Evolutionary conservation across 2,888 invertebrate genomes (phyloP), one percentile per base, ranked within the genome.

Genomic region (Keiferia lycopersicella): DNA sequence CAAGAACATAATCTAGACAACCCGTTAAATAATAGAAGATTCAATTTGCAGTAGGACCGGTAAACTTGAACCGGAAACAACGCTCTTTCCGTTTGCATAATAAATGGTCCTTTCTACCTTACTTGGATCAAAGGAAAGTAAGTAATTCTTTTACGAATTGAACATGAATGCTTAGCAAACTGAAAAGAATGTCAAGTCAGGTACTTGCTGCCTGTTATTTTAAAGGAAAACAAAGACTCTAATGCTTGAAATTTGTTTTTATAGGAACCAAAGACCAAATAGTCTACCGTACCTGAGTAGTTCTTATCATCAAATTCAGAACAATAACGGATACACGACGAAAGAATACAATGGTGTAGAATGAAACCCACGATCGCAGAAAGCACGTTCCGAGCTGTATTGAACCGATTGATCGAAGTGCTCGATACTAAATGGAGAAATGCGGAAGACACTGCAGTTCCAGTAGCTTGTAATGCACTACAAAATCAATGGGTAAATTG

Each of bases 1-100:
- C 14, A 14, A 26, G 30, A 16, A 6, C n/a, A 41, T 26, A n/a
- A 41, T 26, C 26, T 8, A 10, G 18, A 11, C 41, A 20, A 20
- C 18, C 38, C 59, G 11, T 63, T 65, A 30, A 63, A 65, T 63
- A 65, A 63, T 63, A 61, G 50, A 63, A 41, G 61, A 61, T 57
- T 65, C 65, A 59, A 64, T 60, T 64, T 56, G 34, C 61, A 38
- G 26, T 34, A 14, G 53, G 53, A 16, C 51, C 22, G 50, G 63
- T 50, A 4, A 16, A n/a, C n/a, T n/a, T n/a, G n/a, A n/a, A n/a
- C n/a, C n/a, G 7, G 48, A 45, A 14, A 64, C 14, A 10, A 41
- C 34, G 45, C 45, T 48, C 41, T 59, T 30, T 57, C 59, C 22
- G 48, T 50, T 8, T 63, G 18, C 34, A 63, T 63, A 59, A 59